Base-by-base conservation (phyloP, 2,888 invertebrate genomes). In the Diabrotica balteata region DNA sequence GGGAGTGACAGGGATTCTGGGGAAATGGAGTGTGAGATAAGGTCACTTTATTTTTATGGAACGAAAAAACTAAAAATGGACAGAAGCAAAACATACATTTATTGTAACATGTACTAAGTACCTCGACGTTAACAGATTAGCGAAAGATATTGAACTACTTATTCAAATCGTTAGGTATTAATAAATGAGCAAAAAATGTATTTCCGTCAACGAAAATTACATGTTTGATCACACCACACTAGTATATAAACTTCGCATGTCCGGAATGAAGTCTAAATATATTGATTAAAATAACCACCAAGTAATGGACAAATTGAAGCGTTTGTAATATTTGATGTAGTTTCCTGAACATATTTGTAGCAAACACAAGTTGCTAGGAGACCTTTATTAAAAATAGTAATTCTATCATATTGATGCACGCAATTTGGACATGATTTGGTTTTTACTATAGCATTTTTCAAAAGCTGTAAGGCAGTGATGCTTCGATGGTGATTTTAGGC, bases 291-390 rank as follows among this genome's bases (percentile, higher is more conserved):
- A 71, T 70, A 73, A 66, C 71, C 63, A 68, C 69, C 44, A 60
- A 65, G 61, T 70, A 72, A 71, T 72, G 67, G 66, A 71, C 71
- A 72, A 73, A 73, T 72, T 72, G 72, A 71, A 72, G 65, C 57
- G 59, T 68, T 72, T 71, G 72, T 73, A 70, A 73, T 73, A 73
- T 73, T 72, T 71, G 68, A 73, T 72, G 64, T 65, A 63, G 67
- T 66, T 72, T 67, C 70, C 58, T 65, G 63, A 68, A 60, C 59
- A 63, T 50, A 67, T 72, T 64, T 73, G 73, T 73, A 69, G 71
- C 65, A 70, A 73, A 72, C 67, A 66, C 59, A 63, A 69, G 73
- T 73, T 73, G 73, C 73, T 73, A 73, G 72, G 73, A 63, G 65
- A 73, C 73, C 42, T 44, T 43, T 59, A 62, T 62, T 65, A 53